Evolutionary conservation across 1,140 invertebrate genomes (phyloP).

Genomic region (Calycopis cecrops): DNA sequence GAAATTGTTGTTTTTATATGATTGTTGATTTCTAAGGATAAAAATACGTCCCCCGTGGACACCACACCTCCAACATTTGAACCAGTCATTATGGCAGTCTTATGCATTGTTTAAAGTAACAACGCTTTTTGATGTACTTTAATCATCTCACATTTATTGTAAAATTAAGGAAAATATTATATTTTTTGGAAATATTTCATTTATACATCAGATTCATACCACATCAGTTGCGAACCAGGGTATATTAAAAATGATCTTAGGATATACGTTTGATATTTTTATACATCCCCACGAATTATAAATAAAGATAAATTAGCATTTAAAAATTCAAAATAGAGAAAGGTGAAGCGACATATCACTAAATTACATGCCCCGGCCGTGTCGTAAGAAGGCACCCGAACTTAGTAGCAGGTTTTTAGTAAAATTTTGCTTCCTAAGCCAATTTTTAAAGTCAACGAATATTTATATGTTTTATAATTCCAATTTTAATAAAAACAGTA

Average conservation of each 20-base stretch:
- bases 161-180: too few relatives aligned
- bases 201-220: background rate
- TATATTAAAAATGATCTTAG: constrained; percentile 2
- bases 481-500: constrained; percentile 28
- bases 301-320: too few relatives aligned
- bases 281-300: background rate
- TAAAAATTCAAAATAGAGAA: too few relatives aligned
- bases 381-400: constrained; percentile 33
- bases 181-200: too few relatives aligned
- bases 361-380: background rate
- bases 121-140: too few relatives aligned
- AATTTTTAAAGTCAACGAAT: constrained; percentile 70
- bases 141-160: too few relatives aligned
- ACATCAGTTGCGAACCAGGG: constrained; percentile 1
- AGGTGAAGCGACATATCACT: background rate
- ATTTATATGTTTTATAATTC: constrained; percentile 66
- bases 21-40: too few relatives aligned
- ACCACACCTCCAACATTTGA: too few relatives aligned
- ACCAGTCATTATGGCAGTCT: too few relatives aligned
- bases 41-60: too few relatives aligned
- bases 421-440: constrained; percentile 61
- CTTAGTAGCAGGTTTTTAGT: constrained; percentile 44
- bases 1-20: too few relatives aligned
- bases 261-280: constrained; percentile 5
- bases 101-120: too few relatives aligned